Percentiles rank a stretch among this genome's conserved stretches.
These are phyloP conservation scores for Zaprionus ghesquierei DNA, from an alignment of 1,140 invertebrate genomes.

Conservation along the genomic window DNA sequence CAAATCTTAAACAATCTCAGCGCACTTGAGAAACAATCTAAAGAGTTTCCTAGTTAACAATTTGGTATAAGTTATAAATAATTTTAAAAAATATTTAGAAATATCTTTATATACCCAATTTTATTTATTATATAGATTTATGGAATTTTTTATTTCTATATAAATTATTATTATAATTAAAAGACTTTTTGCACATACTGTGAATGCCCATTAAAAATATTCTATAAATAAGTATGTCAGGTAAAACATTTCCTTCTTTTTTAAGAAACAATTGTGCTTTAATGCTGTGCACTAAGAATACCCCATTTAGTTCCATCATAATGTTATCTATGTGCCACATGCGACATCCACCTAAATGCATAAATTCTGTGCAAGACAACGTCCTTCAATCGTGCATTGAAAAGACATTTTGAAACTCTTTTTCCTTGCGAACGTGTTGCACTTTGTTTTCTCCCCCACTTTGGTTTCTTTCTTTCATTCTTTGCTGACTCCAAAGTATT, in stretches of 20 bases:
- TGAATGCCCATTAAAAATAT: too few species aligned
- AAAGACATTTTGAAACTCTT: conserved; percentile 32
- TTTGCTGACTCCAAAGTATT: conserved; percentile 56
- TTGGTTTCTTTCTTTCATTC: conserved; percentile 14
- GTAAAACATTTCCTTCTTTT: neutral
- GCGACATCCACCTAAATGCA: neutral
- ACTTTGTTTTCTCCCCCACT: neutral
- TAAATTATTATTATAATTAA: too few species aligned
- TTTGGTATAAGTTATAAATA: neutral
- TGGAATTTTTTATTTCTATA: too few species aligned
- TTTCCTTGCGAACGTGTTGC: conserved; percentile 40
- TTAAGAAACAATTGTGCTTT: neutral
- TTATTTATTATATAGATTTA: too few species aligned
- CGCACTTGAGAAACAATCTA: neutral
- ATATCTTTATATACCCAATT: too few species aligned
- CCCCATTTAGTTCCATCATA: neutral
- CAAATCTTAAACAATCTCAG: neutral
- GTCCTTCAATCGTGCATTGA: conserved; percentile 5
- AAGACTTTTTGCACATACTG: too few species aligned
- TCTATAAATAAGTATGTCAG: neutral
- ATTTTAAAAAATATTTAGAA: neutral
- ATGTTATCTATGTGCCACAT: neutral
- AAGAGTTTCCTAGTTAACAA: neutral
- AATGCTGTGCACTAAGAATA: neutral
- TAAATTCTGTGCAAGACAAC: neutral